phyloP scores from a whole-genome alignment of 2,888 invertebrate species.

The Drosophila villosipedis region DNA sequence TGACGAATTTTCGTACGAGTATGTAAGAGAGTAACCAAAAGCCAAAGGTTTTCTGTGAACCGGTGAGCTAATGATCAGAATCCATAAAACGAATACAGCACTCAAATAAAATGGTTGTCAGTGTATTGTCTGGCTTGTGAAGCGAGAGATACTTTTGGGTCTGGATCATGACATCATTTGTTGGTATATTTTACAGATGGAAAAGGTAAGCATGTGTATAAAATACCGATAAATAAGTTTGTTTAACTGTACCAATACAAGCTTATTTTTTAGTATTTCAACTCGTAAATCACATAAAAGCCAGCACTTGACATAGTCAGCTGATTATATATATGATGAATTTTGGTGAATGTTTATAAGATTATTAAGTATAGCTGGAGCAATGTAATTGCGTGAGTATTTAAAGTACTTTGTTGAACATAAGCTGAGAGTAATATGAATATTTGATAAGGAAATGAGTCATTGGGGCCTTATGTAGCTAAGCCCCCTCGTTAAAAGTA shows the following conservation, averaged over 20 bases:
- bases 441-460: constrained; percentile 50
- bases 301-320: constrained; percentile 30
- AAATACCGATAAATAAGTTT: constrained; percentile 6
- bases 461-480: constrained; percentile 18
- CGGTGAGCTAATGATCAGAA: constrained; percentile 69
- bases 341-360: constrained; percentile 25
- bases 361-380: constrained; percentile 10
- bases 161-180: constrained; percentile 68
- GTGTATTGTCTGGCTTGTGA: constrained; percentile 41
- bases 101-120: constrained; percentile 8
- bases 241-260: neutral
- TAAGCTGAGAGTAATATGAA: constrained; percentile 8
- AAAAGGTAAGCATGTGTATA: constrained; percentile 12
- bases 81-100: constrained; percentile 38
- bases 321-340: constrained; percentile 13
- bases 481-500: neutral
- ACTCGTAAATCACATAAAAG: constrained; percentile 37
- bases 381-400: constrained; percentile 12
- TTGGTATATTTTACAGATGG: constrained; percentile 43
- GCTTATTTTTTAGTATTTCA: constrained; percentile 14
- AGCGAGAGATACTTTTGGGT: constrained; percentile 62
- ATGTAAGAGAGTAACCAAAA: constrained; percentile 30
- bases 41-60: constrained; percentile 45
- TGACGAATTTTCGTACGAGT: constrained; percentile 68
- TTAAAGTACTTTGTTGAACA: constrained; percentile 16